A percentile compares a stretch with the other conserved stretches of the same genome.
phyloP scores from a whole-genome alignment of 2,888 invertebrate species.

The Himalopsyche anomala region DNA sequence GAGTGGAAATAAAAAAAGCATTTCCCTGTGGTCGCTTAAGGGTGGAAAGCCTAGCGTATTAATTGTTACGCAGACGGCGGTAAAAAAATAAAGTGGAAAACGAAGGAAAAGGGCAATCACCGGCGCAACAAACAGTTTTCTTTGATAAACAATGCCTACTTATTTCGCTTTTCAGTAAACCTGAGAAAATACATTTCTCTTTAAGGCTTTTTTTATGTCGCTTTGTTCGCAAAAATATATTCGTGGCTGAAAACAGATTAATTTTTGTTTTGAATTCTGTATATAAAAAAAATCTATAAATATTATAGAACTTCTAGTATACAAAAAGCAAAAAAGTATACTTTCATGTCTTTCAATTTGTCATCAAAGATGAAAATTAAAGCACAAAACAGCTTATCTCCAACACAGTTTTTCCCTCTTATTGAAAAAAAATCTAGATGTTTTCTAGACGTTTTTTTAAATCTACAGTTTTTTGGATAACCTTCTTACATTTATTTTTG shows the following conservation, averaged over 20 bases:
- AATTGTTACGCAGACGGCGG: slow-evolving; percentile 34
- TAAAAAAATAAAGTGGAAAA: slow-evolving; percentile 33
- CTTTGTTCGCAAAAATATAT: slow-evolving; percentile 1
- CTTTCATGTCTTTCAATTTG: too few relatives aligned
- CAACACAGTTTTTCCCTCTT: too few relatives aligned
- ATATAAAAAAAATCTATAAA: too few relatives aligned
- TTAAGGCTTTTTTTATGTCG: slow-evolving; percentile 1
- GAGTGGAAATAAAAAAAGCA: background rate
- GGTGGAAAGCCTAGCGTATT: slow-evolving; percentile 26
- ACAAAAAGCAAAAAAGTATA: too few relatives aligned
- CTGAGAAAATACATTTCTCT: slow-evolving; percentile 26
- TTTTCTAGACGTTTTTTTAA: too few relatives aligned
- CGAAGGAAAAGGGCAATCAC: slow-evolving; percentile 34
- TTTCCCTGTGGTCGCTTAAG: slow-evolving; percentile 30
- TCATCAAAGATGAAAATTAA: too few relatives aligned
- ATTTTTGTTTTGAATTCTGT: background rate
- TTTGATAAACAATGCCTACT: slow-evolving; percentile 30
- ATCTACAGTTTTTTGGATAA: too few relatives aligned
- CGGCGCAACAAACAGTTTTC: slow-evolving; percentile 34
- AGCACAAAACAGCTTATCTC: too few relatives aligned
- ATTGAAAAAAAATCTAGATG: too few relatives aligned
- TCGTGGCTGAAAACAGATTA: background rate
- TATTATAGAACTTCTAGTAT: too few relatives aligned
- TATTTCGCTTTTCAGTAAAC: slow-evolving; percentile 21
- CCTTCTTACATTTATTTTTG: too few relatives aligned